Evolutionary conservation across 2,113 vertebrate genomes (phyloP), one percentile per base, ranked within the genome.

Genomic region (Plestiodon gilberti): DNA sequence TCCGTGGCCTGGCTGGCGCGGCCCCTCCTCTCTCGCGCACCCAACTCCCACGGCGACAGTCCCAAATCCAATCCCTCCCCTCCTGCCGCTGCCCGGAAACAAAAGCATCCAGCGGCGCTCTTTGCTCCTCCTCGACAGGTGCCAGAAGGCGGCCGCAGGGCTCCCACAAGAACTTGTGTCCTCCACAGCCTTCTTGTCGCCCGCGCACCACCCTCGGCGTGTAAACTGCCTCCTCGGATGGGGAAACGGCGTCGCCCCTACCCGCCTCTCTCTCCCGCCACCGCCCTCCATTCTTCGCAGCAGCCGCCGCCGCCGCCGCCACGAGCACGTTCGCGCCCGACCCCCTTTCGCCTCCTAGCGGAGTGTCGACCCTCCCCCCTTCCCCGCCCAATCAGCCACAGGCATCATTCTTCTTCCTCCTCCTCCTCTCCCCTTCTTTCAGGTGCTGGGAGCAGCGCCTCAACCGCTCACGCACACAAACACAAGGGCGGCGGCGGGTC

Each of bases 361-460:
- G 17, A 33, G 73, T 48, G 65, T 77, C 59, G 43, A 52, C 4
- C 38, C 55, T 3, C 70, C 3, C 14, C 55, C 82, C 17, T 15
- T 61, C 73, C 73, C 48, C 48, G 62, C 83, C 64, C 20, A 40
- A 43, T n/a, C 67, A 18, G 65, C 71, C 79, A 30, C 57, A 30
- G 62, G 43, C 18, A 22, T n/a, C 1, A 69, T 25, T 64, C 28
- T 6, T 10, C 30, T 43, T 22, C 79, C 33, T 8, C 15, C 71
- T 48, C n/a, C 35, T 43, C 33, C 81, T 23, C 33, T 55, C 35
- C 30, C 9, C 8, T 13, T 23, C 30, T 64, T 33, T 57, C 80
- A 87, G 86, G 86, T 87, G 73, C 33, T 70, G 25, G 40, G 70
- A 74, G n/a, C 20, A 14, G 77, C 59, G 75, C 75, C 35, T 7